phyloP scores from a whole-genome alignment of 2,888 invertebrate genomes.

The Heteromurus nitidus region DNA sequence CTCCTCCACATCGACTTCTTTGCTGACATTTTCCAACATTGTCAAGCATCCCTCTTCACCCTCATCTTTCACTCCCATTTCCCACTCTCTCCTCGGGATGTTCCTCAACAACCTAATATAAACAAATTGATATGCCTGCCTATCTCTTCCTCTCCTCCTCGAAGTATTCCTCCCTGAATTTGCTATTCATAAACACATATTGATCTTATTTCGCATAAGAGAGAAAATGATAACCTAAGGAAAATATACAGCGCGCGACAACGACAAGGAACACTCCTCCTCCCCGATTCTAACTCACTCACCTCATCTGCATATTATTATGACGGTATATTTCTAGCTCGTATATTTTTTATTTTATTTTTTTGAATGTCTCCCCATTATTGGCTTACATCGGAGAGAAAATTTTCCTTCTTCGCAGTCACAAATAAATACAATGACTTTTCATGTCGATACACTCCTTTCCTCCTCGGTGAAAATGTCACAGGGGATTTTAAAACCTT shows the following conservation, averaged over 20 bases:
- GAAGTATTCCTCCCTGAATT: too few species aligned
- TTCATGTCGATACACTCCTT: slow-evolving; percentile 16
- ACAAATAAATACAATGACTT: slow-evolving; percentile 1
- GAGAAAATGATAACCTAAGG: too few species aligned
- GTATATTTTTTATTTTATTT: too few species aligned
- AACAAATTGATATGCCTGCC: not conserved
- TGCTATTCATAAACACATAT: too few species aligned
- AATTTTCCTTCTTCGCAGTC: not conserved
- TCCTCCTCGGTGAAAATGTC: slow-evolving; percentile 56
- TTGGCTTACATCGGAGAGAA: slow-evolving; percentile 9
- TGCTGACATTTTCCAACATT: slow-evolving; percentile 10
- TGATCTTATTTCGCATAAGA: too few species aligned
- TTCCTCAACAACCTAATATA: not conserved
- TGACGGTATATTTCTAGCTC: too few species aligned
- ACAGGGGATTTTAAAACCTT: slow-evolving; percentile 43
- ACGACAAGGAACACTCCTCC: too few species aligned
- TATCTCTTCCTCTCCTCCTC: too few species aligned
- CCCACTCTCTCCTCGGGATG: not conserved
- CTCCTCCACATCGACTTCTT: too few species aligned
- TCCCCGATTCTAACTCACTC: too few species aligned
- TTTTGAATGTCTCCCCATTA: not conserved
- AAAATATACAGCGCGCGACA: too few species aligned
- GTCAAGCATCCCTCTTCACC: not conserved
- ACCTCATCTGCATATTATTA: too few species aligned
- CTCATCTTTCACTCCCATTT: slow-evolving; percentile 21